These are phyloP conservation scores for Sceloporus undulatus DNA, from an alignment of 2,113 vertebrate genomes.

Conservation along the genomic window DNA sequence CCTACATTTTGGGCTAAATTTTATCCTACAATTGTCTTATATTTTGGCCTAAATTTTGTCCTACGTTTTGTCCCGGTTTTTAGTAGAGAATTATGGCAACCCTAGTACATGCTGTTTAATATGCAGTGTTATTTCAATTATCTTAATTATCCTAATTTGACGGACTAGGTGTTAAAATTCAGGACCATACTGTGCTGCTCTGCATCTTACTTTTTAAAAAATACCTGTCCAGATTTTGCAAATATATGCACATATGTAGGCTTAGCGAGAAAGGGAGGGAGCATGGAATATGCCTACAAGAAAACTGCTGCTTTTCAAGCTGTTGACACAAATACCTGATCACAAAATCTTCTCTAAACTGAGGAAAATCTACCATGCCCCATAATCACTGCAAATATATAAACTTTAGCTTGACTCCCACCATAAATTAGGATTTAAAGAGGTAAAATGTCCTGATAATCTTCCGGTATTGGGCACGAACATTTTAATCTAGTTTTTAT, in stretches of 20 bases:
- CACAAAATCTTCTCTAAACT: conserved; percentile 81
- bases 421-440: conserved; percentile 92
- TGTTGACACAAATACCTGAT: conserved; percentile 76
- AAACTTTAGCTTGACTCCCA: conserved; percentile 84
- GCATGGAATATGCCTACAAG: conserved; percentile 46
- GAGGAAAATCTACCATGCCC: conserved; percentile 76
- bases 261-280: conserved; percentile 31
- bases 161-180: conserved; percentile 65
- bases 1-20: too few relatives aligned
- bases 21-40: too few relatives aligned
- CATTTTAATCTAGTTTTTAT: conserved; percentile 90
- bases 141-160: conserved; percentile 65
- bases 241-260: conserved; percentile 45
- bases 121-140: conserved; percentile 55
- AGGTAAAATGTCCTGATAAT: conserved; percentile 88
- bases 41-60: too few relatives aligned
- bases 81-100: too few relatives aligned
- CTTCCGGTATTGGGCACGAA: conserved; percentile 82
- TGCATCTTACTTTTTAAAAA: conserved; percentile 32
- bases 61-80: too few relatives aligned
- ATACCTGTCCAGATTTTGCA: conserved; percentile 17
- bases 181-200: conserved; percentile 19
- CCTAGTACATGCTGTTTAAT: conserved; percentile 37
- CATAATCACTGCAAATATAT: conserved; percentile 83
- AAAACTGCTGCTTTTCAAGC: conserved; percentile 65